Evolutionary conservation across 2,888 invertebrate species (phyloP).

Genomic region (Atherix ibis): DNA sequence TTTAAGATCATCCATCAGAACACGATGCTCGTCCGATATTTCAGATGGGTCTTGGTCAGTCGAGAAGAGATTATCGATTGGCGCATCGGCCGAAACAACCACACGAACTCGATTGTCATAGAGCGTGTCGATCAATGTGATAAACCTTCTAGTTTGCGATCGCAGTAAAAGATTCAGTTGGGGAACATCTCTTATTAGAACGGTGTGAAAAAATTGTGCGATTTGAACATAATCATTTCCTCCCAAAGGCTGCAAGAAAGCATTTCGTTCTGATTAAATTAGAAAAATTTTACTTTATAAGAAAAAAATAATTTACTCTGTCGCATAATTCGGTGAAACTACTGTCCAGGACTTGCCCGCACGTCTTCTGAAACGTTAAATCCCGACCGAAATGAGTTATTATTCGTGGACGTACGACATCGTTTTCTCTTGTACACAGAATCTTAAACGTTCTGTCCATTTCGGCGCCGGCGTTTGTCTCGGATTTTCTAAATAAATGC

Average conservation of each 20-base stretch:
- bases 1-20: conserved; percentile 90
- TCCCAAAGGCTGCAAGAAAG: conserved; percentile 58
- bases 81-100: conserved; percentile 68
- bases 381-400: conserved; percentile 81
- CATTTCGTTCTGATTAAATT: too few species aligned
- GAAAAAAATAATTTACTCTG: conserved; percentile 42
- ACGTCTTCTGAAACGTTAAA: conserved; percentile 74
- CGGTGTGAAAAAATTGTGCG: conserved; percentile 86
- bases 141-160: conserved; percentile 86
- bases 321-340: conserved; percentile 83
- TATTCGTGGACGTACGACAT: conserved; percentile 66
- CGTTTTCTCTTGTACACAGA: conserved; percentile 76
- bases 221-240: conserved; percentile 90
- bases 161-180: conserved; percentile 60
- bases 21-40: conserved; percentile 61
- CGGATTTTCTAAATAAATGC: conserved; percentile 40
- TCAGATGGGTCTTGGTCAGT: conserved; percentile 32
- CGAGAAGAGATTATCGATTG: conserved; percentile 59
- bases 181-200: conserved; percentile 81
- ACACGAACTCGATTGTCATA: conserved; percentile 85
- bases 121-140: conserved; percentile 89
- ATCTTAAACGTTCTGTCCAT: conserved; percentile 73
- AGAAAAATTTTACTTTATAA: neutral
- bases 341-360: conserved; percentile 81
- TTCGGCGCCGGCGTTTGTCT: conserved; percentile 42